Evolutionary conservation across 2,888 invertebrate genomes (phyloP), one percentile per base, ranked within the genome.

Genomic region (Ptychoptera albimana): DNA sequence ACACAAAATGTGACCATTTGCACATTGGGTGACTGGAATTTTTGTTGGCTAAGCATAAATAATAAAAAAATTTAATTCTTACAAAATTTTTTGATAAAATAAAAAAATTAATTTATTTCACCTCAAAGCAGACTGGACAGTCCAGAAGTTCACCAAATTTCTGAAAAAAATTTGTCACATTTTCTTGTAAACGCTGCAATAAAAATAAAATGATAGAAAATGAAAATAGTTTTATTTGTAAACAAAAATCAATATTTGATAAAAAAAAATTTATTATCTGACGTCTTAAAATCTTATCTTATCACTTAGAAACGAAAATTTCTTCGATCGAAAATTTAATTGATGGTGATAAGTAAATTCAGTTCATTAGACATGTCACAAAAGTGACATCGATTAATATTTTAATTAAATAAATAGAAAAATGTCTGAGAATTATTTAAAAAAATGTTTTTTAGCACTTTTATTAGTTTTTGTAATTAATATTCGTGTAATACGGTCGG

Each of bases 71-170:
- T 15, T 10, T 39, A 16, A 29, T 16, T 10, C 37, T n/a, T n/a
- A n/a, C n/a, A n/a, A 32, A 41, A 35, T 36, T 31, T 31, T 10
- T 10, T 31, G 10, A 11, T 34, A 32, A 13, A 23, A 37, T 15
- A 31, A 37, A 15, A 12, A 14, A 32, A 10, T 30, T 30, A 29
- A 43, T 40, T 45, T 31, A 47, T 54, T 57, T 59, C 54, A 66
- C 65, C 59, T 69, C 69, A 50, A 68, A 60, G 54, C 69, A 69
- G 49, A 69, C 63, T 48, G 69, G 69, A 59, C 69, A 69, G 55
- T 69, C 69, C 53, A 69, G 57, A 50, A 69, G 60, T 55, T 67
- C 66, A 50, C 68, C 60, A 55, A 68, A 63, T 55, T 65, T 64
- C 56, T 67, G 66, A 50, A 68, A 55, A 50, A 66, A 63, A 3